Conservation (phyloP, 2,797 vertebrate genomes). For the Echeneis naucrates region DNA sequence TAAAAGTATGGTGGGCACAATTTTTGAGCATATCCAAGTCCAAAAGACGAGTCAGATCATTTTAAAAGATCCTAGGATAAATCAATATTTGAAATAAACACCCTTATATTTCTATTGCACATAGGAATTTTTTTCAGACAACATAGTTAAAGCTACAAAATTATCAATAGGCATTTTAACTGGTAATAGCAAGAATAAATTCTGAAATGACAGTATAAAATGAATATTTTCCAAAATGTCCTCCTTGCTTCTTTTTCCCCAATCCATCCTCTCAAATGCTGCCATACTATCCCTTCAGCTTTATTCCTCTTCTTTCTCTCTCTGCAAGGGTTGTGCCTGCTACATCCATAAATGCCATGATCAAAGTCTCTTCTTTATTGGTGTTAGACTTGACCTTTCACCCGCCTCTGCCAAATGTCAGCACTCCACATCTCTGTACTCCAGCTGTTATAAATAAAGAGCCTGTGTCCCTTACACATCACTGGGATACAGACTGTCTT, state of each 20-base stretch:
- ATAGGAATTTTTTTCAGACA: neutral
- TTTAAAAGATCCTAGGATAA: slow-evolving; percentile 2
- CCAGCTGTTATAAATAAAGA: slow-evolving; percentile 97
- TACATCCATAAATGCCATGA: slow-evolving; percentile 94
- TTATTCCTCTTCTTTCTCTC: slow-evolving; percentile 26
- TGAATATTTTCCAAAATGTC: neutral
- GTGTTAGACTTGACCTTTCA: slow-evolving; percentile 93
- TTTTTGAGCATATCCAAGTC: too few relatives aligned
- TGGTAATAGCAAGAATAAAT: slow-evolving; percentile 2
- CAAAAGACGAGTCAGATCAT: neutral
- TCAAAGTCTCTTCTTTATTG: slow-evolving; percentile 94
- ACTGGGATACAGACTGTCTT: slow-evolving; percentile 71
- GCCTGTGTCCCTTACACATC: slow-evolving; percentile 81
- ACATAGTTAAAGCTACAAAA: neutral
- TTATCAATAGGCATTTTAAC: neutral
- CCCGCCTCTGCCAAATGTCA: slow-evolving; percentile 85
- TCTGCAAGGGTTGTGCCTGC: slow-evolving; percentile 66
- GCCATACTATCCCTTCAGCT: neutral
- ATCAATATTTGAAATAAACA: neutral
- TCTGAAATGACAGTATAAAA: slow-evolving; percentile 1
- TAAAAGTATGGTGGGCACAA: too few relatives aligned
- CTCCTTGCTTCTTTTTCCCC: neutral
- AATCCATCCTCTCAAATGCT: neutral
- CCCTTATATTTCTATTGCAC: neutral
- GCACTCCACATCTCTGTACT: slow-evolving; percentile 82